These are phyloP conservation scores for Drosophila kanapiae DNA, from an alignment of 1,140 invertebrate genomes.

Conservation along the genomic window DNA sequence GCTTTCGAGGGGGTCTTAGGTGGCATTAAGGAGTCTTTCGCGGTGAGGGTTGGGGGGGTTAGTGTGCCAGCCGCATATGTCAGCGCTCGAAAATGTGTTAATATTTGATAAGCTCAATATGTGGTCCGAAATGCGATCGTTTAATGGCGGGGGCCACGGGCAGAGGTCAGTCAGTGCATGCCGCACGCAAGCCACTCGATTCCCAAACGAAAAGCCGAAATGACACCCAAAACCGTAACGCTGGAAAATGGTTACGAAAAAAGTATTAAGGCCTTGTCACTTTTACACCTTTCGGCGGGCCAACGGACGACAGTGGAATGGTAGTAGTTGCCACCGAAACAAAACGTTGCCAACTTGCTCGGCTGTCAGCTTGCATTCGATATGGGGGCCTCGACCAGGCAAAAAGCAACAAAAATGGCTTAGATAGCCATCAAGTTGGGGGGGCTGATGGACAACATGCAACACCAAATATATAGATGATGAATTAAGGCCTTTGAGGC, in stretches of 20 bases:
- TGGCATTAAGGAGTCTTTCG: constrained; percentile 8
- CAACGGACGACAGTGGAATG: too few relatives aligned
- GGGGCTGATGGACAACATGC: constrained; percentile 7
- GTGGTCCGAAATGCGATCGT: constrained; percentile 64
- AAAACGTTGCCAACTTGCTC: constrained; percentile 45
- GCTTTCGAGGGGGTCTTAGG: not conserved
- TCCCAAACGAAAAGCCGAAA: constrained; percentile 23
- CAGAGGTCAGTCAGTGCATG: constrained; percentile 57
- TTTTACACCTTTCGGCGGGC: constrained; percentile 70
- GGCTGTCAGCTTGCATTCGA: constrained; percentile 51
- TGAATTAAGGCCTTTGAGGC: not conserved
- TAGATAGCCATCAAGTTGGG: constrained; percentile 4
- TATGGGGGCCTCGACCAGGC: constrained; percentile 8
- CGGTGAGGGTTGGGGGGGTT: too few relatives aligned
- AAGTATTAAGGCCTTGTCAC: constrained; percentile 79
- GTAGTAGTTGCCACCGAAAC: constrained; percentile 12
- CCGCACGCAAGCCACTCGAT: constrained; percentile 49
- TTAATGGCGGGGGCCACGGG: constrained; percentile 33
- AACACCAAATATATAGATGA: constrained; percentile 1
- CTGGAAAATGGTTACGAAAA: constrained; percentile 74
- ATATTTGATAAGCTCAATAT: constrained; percentile 84
- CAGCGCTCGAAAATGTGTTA: constrained; percentile 80
- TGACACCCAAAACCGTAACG: constrained; percentile 68
- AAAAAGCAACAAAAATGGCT: not conserved
- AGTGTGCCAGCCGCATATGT: constrained; percentile 49